Evolutionary conservation across 2,113 vertebrate genomes (phyloP).

Genomic region (Platysternon megacephalum): DNA sequence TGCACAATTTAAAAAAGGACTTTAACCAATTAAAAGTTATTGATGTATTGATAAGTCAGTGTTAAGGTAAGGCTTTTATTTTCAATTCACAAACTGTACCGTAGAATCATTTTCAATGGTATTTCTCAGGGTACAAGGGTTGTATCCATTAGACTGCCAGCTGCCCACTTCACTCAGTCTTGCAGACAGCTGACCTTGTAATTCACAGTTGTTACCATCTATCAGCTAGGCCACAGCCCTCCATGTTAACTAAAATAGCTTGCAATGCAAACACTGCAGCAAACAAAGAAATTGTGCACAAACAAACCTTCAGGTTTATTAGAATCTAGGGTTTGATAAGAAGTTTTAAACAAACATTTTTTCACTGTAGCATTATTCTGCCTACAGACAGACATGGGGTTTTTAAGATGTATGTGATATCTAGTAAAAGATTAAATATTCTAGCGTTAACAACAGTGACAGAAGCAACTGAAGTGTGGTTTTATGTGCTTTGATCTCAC

Average conservation of each 20-base stretch:
- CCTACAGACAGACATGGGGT: background rate
- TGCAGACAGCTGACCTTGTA: constrained; percentile 50
- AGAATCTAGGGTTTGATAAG: background rate
- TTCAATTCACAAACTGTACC: background rate
- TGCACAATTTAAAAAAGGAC: background rate
- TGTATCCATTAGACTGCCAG: constrained; percentile 42
- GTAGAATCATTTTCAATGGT: background rate
- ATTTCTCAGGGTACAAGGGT: constrained; percentile 19
- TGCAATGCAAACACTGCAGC: constrained; percentile 18
- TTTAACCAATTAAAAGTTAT: background rate
- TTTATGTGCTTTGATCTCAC: constrained; percentile 49
- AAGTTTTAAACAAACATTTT: background rate
- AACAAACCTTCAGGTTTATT: constrained; percentile 3
- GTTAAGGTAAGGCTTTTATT: background rate
- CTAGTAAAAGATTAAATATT: constrained; percentile 30
- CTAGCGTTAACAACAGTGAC: background rate
- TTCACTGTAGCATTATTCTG: background rate
- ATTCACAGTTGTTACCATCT: constrained; percentile 64
- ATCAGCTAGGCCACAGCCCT: constrained; percentile 18
- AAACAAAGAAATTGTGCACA: constrained; percentile 31
- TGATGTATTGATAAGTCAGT: background rate
- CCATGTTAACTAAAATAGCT: constrained; percentile 32
- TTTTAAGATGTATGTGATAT: background rate
- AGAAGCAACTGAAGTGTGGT: background rate
- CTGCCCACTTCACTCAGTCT: constrained; percentile 60